phyloP scores from a whole-genome alignment of 2,888 invertebrate genomes.

The Eumacrocentrus americanus region DNA sequence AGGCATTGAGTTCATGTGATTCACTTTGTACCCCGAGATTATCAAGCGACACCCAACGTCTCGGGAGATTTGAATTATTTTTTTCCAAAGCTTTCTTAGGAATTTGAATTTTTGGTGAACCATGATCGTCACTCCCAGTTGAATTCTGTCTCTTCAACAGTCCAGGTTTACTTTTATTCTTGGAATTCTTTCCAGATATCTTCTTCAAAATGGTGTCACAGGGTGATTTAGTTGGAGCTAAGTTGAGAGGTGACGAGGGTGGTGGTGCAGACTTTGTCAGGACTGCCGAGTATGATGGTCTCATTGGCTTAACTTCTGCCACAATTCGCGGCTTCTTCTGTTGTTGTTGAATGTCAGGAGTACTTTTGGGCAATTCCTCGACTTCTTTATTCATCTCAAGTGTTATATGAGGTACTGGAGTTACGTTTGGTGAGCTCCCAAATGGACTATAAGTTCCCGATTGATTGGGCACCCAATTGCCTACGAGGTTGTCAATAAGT shows the following conservation, averaged over 20 bases:
- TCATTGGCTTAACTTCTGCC: conserved; percentile 86
- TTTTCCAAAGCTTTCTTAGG: conserved; percentile 57
- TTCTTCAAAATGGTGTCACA: conserved; percentile 41
- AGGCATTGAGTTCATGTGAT: conserved; percentile 44
- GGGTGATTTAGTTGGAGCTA: conserved; percentile 37
- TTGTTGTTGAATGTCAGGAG: conserved; percentile 38
- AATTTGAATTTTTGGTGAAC: conserved; percentile 54
- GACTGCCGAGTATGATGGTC: conserved; percentile 85
- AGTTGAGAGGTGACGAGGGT: conserved; percentile 25
- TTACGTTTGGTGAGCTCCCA: conserved; percentile 63
- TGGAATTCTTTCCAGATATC: conserved; percentile 58
- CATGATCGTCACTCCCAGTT: conserved; percentile 64
- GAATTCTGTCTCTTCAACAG: conserved; percentile 64
- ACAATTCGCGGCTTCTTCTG: conserved; percentile 74
- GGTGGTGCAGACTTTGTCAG: conserved; percentile 70
- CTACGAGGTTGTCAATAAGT: conserved; percentile 74
- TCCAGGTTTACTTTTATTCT: conserved; percentile 61
- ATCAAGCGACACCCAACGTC: conserved; percentile 62
- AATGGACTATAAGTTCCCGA: conserved; percentile 78
- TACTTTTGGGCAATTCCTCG: conserved; percentile 49
- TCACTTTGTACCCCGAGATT: conserved; percentile 53
- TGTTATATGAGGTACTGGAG: conserved; percentile 47
- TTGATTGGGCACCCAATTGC: conserved; percentile 75
- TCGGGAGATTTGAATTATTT: conserved; percentile 59
- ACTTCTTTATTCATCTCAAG: conserved; percentile 41